Percentiles rank a stretch among this genome's conserved stretches.
Conservation (phyloP, 2,113 vertebrate genomes). For the Dasyprocta punctata region DNA sequence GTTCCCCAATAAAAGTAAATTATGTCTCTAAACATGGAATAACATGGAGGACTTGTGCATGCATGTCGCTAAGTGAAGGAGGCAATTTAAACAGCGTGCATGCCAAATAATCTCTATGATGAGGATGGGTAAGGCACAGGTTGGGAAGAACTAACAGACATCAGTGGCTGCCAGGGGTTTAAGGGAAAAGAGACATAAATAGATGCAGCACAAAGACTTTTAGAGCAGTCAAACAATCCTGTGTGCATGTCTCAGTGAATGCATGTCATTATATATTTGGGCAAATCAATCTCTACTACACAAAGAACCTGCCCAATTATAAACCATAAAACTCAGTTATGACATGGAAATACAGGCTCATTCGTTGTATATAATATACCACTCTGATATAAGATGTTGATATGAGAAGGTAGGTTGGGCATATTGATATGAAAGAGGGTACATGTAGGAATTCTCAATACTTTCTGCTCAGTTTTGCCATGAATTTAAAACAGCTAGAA, state of each 20-base stretch:
- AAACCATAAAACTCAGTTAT: background rate
- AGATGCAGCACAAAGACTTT: background rate
- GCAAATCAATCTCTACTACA: background rate
- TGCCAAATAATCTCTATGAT: background rate
- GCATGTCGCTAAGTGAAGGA: background rate
- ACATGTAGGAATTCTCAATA: background rate
- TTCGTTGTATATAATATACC: background rate
- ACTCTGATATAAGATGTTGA: no score
- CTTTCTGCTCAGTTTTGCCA: background rate
- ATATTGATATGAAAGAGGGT: background rate
- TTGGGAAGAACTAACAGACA: background rate
- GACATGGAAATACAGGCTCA: background rate
- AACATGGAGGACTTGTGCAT: background rate
- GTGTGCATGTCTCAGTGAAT: background rate
- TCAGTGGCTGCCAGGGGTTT: background rate
- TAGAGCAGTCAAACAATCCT: background rate
- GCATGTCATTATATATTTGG: background rate
- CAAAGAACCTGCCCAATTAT: background rate
- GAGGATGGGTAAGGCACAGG: background rate
- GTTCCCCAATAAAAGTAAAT: background rate
- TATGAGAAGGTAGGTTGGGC: background rate
- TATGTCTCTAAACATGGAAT: background rate
- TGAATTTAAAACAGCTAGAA: background rate
- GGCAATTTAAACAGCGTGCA: background rate
- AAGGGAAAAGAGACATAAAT: background rate